Evolutionary conservation across 2,797 vertebrate species (phyloP).

Genomic region (Sorex maritimensis): DNA sequence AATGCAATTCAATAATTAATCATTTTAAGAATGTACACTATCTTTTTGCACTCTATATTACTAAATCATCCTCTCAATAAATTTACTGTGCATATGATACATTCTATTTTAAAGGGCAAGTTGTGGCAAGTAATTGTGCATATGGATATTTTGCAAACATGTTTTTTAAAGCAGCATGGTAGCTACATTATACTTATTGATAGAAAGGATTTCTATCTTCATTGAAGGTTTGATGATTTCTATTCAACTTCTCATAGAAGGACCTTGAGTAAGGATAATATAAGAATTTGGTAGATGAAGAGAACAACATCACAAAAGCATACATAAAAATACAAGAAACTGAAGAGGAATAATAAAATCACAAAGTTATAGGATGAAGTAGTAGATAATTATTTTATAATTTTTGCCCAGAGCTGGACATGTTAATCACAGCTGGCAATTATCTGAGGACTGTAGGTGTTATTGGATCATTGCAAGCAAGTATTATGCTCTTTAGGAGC

Average conservation of each 20-base stretch:
- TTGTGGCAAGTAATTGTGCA: not conserved
- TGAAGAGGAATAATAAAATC: not conserved
- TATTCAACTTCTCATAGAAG: not conserved
- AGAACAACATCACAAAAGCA: not conserved
- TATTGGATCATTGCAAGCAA: not conserved
- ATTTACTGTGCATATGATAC: not conserved
- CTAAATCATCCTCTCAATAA: conserved; percentile 51
- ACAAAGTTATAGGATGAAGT: not conserved
- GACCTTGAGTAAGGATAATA: not conserved
- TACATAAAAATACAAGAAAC: not conserved
- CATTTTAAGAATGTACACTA: conserved; percentile 18
- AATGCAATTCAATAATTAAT: conserved; percentile 34
- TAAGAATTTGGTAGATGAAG: not conserved
- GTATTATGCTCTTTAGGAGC: not conserved
- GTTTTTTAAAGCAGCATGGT: not conserved
- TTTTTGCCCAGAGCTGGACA: not conserved
- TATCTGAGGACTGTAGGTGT: not conserved
- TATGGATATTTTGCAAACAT: not conserved
- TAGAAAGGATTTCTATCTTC: not conserved
- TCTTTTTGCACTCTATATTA: not conserved
- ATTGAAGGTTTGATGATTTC: not conserved
- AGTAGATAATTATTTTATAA: not conserved
- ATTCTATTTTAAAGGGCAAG: conserved; percentile 44
- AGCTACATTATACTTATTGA: conserved; percentile 15
- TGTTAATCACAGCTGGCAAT: not conserved